Conservation (phyloP, 2,113 vertebrate species). For the Nothoprocta pentlandii region DNA sequence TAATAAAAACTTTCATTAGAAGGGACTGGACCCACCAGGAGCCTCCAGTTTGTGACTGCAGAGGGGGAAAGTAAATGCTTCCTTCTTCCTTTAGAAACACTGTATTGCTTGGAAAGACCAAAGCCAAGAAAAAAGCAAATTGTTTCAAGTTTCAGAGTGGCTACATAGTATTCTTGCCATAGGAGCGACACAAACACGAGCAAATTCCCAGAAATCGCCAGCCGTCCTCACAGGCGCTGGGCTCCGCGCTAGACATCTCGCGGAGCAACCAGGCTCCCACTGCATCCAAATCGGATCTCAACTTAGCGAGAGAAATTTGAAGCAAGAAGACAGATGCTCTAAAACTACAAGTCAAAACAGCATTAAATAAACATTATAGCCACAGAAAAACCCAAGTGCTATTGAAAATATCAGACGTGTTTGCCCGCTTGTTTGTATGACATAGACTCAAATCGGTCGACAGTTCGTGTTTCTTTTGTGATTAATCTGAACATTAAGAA, state of each 20-base stretch:
- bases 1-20: constrained; percentile 16
- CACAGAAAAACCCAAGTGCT: neutral
- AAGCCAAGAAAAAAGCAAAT: neutral
- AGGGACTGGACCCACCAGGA: neutral
- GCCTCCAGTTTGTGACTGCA: neutral
- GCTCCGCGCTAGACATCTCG: neutral
- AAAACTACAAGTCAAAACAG: neutral
- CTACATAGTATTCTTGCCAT: neutral
- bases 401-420: neutral
- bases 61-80: neutral
- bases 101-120: neutral
- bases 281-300: neutral
- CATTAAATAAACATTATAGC: neutral
- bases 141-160: constrained; percentile 12
- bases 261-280: neutral
- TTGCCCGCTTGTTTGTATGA: neutral
- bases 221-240: neutral
- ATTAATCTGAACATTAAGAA: neutral
- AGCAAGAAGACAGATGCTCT: neutral
- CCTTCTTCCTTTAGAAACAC: neutral
- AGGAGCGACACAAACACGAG: neutral
- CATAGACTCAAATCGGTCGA: neutral
- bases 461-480: neutral
- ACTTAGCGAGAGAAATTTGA: neutral
- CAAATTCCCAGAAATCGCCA: neutral